Evolutionary conservation across 2,797 vertebrate species (phyloP).

Genomic region (Gallinago stenura): DNA sequence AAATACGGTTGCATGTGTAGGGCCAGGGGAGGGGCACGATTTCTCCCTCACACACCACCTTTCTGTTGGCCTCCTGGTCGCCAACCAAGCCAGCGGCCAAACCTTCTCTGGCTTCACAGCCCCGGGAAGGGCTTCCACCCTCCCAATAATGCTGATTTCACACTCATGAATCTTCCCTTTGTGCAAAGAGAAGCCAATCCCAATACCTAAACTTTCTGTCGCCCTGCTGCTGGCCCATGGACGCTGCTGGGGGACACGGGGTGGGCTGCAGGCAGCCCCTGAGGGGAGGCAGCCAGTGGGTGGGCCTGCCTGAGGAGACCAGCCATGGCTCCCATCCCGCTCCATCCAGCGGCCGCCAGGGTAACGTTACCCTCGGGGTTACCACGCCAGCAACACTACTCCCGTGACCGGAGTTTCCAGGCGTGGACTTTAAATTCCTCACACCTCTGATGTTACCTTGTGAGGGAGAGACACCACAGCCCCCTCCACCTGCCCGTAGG

Average conservation of each 20-base stretch:
- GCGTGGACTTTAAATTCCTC: neutral
- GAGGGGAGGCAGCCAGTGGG: rapidly evolving
- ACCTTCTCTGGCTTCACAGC: neutral
- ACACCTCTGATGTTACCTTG: rapidly evolving
- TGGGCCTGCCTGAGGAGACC: rapidly evolving
- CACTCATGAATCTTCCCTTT: neutral
- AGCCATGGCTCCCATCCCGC: neutral
- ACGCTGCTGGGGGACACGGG: neutral
- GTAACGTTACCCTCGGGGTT: neutral
- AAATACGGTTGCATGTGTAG: rapidly evolving
- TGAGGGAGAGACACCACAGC: neutral
- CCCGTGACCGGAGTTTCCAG: neutral
- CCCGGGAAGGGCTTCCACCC: neutral
- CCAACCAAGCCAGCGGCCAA: rapidly evolving
- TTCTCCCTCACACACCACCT: neutral
- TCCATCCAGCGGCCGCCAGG: neutral
- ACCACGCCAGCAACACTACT: neutral
- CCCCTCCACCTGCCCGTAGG: neutral
- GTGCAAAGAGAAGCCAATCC: neutral
- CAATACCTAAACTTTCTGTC: neutral
- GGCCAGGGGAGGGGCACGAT: rapidly evolving
- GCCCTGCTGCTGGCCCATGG: neutral
- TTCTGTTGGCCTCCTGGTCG: neutral
- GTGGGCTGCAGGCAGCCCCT: neutral
- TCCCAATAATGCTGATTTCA: neutral